Percentiles rank a stretch among this genome's conserved stretches.
These are phyloP conservation scores for Circaetus cinerascens DNA, from an alignment of 2,113 vertebrate genomes.

Conservation along the genomic window DNA sequence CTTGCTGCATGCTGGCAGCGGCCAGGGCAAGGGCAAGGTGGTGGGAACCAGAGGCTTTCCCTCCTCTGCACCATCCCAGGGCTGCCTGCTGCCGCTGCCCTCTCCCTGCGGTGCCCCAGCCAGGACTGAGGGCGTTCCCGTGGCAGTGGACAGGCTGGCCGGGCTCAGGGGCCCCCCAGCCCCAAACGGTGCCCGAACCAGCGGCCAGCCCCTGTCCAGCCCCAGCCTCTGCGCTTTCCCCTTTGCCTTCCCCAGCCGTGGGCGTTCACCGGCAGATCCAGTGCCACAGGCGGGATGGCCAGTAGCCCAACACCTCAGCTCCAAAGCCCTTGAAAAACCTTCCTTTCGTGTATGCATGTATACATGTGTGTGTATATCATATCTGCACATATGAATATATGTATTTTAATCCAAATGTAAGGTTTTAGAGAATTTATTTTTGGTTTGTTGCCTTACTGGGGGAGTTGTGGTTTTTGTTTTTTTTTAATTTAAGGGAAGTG, in stretches of 20 bases:
- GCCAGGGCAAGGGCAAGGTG: background rate
- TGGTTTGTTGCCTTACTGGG: background rate
- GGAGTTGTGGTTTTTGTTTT: background rate
- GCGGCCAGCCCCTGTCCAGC: background rate
- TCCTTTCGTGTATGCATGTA: accelerated
- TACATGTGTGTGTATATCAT: accelerated
- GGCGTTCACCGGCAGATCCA: accelerated
- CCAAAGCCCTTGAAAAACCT: too few relatives aligned
- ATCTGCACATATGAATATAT: background rate
- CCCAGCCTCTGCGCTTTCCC: too few relatives aligned
- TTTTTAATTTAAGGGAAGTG: background rate
- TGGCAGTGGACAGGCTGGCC: background rate
- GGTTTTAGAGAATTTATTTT: background rate
- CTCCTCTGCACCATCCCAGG: too few relatives aligned
- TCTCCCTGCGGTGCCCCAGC: accelerated
- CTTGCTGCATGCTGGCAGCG: background rate
- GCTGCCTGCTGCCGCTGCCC: background rate
- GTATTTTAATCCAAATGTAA: background rate
- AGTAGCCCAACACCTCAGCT: accelerated
- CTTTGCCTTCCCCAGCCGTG: background rate
- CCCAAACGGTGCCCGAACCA: accelerated
- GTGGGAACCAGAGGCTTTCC: background rate
- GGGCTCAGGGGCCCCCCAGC: background rate
- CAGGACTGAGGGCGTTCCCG: background rate
- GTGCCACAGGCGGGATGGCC: accelerated